A percentile compares a stretch with the other conserved stretches of the same genome.
These are phyloP conservation scores for Vireo altiloquus DNA, from an alignment of 2,113 vertebrate species.

Conservation along the genomic window DNA sequence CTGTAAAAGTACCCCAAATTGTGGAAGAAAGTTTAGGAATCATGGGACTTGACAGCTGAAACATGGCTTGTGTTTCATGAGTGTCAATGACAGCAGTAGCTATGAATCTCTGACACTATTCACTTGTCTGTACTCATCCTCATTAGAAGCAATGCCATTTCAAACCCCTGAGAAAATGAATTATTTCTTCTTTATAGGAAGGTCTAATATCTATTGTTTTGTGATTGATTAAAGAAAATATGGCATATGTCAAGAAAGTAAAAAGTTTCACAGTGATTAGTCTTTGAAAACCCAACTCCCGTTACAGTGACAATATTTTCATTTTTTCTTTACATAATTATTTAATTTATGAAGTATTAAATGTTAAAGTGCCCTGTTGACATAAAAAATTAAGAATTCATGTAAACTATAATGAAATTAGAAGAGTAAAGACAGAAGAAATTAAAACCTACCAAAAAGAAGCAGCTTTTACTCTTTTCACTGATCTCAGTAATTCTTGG, in stretches of 20 bases:
- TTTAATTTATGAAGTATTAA: background rate
- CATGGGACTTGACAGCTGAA: background rate
- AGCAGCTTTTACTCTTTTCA: background rate
- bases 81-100: background rate
- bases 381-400: background rate
- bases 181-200: background rate
- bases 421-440: background rate
- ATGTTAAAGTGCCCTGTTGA: background rate
- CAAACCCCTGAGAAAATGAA: background rate
- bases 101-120: background rate
- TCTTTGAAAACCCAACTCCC: background rate
- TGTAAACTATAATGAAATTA: background rate
- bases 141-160: background rate
- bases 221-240: background rate
- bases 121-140: background rate
- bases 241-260: background rate
- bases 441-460: background rate
- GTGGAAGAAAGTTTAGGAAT: background rate
- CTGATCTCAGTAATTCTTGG: background rate
- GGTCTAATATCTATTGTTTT: background rate
- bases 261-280: background rate
- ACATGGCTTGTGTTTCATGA: background rate
- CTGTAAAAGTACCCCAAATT: background rate
- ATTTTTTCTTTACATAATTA: background rate
- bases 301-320: background rate